Base-by-base conservation (phyloP, 2,113 vertebrate species). In the Macquaria ambigua region DNA sequence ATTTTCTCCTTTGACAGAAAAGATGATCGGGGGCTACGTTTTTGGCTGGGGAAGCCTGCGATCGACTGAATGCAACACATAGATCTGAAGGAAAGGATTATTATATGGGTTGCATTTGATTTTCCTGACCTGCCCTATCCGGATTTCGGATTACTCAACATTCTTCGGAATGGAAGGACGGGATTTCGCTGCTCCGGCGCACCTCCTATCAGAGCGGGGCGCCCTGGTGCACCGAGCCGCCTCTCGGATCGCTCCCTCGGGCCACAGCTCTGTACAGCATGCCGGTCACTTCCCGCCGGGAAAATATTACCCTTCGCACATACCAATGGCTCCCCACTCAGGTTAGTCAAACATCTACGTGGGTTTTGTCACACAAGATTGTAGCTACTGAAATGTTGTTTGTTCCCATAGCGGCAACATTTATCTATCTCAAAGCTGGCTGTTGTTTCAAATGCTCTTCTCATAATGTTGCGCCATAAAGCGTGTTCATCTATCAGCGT, bases 241-340 rank as follows among this genome's bases (percentile, higher is more conserved):
- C 74, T 97, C 97, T 87, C 95, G 97, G 86, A 97, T 97, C 94
- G 95, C 97, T 87, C 96, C 97, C 52, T 95, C 96, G 85, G 97
- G 97, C 91, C 97, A 97, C 95, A 92, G 96, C 73, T 94, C 97
- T 43, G 96, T 97, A 72, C 98, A 98, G 91, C 97, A 97, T 74
- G 93, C 96, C 84, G 97, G 96, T 81, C 97, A 96, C 92, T 99
- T 99, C 95, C 97, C 97, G 89, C 95, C 97, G 39, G 97, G 97
- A 85, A 99, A 99, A 94, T 99, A 98, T 92, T 99, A 99, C 92
- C 97, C 97, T 8, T 96, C 97, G 37, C 97, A 98, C 94, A 96
- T 99, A 93, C 97, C 97, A 90, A 97, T 98, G 98, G 97, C 97
- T 93, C 96, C 97, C 74, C 98, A 99, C 95, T 96, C 98, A 98